Evolutionary conservation across 2,113 vertebrate species (phyloP).

Genomic region (Kryptolebias marmoratus): DNA sequence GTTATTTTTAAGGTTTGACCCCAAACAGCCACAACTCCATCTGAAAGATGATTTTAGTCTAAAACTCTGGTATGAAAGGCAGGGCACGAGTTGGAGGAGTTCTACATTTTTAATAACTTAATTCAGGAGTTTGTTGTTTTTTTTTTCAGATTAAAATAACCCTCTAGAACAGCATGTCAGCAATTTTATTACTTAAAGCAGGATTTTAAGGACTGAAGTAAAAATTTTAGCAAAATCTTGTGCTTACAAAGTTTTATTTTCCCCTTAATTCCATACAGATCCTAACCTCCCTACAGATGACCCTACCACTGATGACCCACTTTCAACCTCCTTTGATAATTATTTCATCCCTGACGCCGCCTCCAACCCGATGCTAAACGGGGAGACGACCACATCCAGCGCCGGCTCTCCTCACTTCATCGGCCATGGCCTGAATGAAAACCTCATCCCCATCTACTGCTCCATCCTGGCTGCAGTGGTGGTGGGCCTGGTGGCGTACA

Average conservation of each 20-base stretch:
- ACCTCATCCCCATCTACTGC: conserved; percentile 97
- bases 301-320: conserved; percentile 22
- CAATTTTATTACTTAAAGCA: not conserved
- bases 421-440: conserved; percentile 85
- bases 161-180: not conserved
- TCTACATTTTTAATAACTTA: not conserved
- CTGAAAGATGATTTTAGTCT: no score
- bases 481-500: conserved; percentile 92
- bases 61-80: no score
- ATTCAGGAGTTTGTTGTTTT: not conserved
- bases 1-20: no score
- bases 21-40: no score
- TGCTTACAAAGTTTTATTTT: not conserved
- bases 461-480: conserved; percentile 96
- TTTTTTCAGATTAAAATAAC: not conserved
- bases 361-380: conserved; percentile 60
- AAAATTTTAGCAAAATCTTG: not conserved
- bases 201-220: not conserved
- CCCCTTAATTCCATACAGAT: conserved; percentile 58
- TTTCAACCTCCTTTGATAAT: conserved; percentile 61
- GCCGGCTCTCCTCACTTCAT: conserved; percentile 87
- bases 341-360: conserved; percentile 31
- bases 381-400: conserved; percentile 82
- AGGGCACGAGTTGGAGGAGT: no score
- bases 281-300: conserved; percentile 59